Evolutionary conservation across 2,888 invertebrate species (phyloP).

Genomic region (Dynastes hyllus): DNA sequence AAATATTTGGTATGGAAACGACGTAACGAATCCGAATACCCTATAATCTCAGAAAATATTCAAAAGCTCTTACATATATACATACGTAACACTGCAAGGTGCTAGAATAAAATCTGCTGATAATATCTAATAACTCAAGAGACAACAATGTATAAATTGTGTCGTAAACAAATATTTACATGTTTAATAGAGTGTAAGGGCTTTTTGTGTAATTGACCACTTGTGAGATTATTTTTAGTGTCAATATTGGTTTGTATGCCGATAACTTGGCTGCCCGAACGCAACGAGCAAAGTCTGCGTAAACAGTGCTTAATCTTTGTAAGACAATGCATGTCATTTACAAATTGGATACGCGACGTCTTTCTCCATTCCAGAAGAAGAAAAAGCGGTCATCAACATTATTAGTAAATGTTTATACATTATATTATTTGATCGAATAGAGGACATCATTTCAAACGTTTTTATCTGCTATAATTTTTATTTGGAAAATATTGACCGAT

Average conservation of each 20-base stretch:
- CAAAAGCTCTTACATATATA: no score
- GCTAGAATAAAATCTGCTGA: no score
- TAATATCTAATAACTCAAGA: no score
- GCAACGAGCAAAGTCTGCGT: conserved; percentile 29
- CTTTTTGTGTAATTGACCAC: conserved; percentile 39
- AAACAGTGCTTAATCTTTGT: conserved; percentile 38
- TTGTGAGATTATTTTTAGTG: conserved; percentile 26
- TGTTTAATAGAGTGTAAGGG: conserved; percentile 1
- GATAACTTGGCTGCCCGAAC: conserved; percentile 32
- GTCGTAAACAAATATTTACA: conserved; percentile 22
- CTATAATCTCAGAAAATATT: no score
- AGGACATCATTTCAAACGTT: neutral
- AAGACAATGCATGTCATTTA: conserved; percentile 40
- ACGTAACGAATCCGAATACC: no score
- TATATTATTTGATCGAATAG: neutral
- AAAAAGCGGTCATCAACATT: conserved; percentile 36
- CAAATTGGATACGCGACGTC: conserved; percentile 8
- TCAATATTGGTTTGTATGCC: conserved; percentile 29
- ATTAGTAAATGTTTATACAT: conserved; percentile 27
- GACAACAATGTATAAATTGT: neutral
- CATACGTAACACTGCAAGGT: no score
- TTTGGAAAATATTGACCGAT: neutral
- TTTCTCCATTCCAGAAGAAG: neutral
- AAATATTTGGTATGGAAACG: no score
- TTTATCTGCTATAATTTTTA: neutral